Base-by-base conservation (phyloP, 1,140 invertebrate genomes). In the Drosophila auraria region DNA sequence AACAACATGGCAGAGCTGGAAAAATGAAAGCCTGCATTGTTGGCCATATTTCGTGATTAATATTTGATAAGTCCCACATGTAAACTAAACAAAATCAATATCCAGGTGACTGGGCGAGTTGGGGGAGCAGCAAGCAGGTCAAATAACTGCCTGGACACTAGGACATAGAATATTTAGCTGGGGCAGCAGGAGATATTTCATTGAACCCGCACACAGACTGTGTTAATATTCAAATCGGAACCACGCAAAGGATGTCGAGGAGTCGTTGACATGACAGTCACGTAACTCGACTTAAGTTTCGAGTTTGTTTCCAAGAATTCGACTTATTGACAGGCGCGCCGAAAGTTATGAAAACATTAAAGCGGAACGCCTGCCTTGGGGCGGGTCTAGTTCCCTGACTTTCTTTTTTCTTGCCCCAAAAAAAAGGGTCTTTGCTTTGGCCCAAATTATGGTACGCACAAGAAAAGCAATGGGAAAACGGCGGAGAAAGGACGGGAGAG, bases 271-370 rank as follows among this genome's bases (percentile, higher is more conserved):
- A 89, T 86, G 82, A 69, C 65, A 82, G 86, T 89, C 84, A 89
- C 84, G 84, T 89, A 84, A 76, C 56, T 47, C 50, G 75, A 73
- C 71, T 87, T 79, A 71, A 78, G 79, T 86, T 86, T 73, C 54
- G 38, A 60, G 64, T 70, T 79, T 75, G 57, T 82, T 83, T 80
- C 56, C 51, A 50, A 63, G 40, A 80, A 72, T 80, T 61, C 64
- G 49, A 84, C 82, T 84, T 84, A 84, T 84, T 80, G 82, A 84
- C 77, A 80, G 82, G 54, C 71, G 73, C 66, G 63, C 59, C 66
- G 69, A 89, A 89, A 89, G 84, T 89, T 89, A 90, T 89, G 86
- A 89, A 90, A 75, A 86, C 78, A 89, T 89, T 90, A 79, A 89
- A 87, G 82, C 53, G 75, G 59, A 78, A 78, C 38, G 70, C 45